A percentile compares a stretch with the other conserved stretches of the same genome.
phyloP scores from a whole-genome alignment of 2,113 vertebrate species.

The Phylloscopus trochilus region DNA sequence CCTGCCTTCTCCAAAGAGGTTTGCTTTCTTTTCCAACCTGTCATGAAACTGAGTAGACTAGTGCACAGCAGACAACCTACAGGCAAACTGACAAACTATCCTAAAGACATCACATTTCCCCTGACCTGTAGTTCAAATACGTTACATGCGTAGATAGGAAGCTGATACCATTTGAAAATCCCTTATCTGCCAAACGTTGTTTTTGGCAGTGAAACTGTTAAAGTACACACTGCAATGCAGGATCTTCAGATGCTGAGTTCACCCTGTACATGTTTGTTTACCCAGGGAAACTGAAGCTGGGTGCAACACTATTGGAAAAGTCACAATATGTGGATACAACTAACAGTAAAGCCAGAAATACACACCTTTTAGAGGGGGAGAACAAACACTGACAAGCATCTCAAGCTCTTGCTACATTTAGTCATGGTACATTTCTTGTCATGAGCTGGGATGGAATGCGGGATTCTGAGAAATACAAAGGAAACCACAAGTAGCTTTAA shows the following conservation, averaged over 20 bases:
- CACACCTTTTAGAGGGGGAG: background rate
- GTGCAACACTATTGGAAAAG: background rate
- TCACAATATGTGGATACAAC: background rate
- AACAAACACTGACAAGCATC: background rate
- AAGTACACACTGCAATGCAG: background rate
- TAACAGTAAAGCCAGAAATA: background rate
- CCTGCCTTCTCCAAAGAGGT: background rate
- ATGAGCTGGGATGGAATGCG: background rate
- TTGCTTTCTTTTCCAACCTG: background rate
- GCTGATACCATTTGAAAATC: background rate
- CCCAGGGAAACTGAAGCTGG: background rate
- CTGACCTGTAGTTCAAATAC: background rate
- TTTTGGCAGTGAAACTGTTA: background rate
- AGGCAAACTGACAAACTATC: background rate
- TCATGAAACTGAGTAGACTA: background rate
- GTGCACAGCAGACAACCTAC: background rate
- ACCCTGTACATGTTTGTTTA: background rate
- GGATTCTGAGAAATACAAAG: background rate
- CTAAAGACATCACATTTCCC: background rate
- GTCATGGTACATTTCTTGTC: background rate
- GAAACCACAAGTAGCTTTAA: constrained; percentile 19
- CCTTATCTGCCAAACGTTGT: background rate
- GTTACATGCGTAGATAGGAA: background rate
- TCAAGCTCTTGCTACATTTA: background rate
- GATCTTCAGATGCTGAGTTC: background rate